Conservation (phyloP, 2,888 invertebrate genomes). For the Eupithecia subfuscata region DNA sequence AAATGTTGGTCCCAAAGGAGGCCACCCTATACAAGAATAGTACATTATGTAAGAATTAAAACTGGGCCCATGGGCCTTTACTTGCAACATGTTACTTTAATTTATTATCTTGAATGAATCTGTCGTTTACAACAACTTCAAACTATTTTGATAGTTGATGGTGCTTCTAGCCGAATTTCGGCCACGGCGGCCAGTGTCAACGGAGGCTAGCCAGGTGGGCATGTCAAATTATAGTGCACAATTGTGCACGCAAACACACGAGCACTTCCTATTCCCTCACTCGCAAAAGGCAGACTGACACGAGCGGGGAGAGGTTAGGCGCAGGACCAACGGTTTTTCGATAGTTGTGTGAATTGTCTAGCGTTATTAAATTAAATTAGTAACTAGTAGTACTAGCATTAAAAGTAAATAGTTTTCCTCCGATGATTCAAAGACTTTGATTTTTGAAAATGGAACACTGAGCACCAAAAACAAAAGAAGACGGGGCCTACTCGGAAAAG, state of each 20-base stretch:
- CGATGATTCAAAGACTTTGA: background rate
- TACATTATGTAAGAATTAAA: conserved; percentile 71
- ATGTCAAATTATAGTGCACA: too few relatives aligned
- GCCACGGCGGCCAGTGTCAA: too few relatives aligned
- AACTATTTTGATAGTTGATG: background rate
- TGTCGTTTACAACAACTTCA: background rate
- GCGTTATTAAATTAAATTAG: background rate
- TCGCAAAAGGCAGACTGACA: too few relatives aligned
- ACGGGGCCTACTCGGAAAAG: background rate
- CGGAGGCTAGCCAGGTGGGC: too few relatives aligned
- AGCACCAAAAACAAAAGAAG: background rate
- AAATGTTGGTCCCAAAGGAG: conserved; percentile 69
- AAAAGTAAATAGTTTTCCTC: background rate
- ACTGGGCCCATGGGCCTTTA: conserved; percentile 58
- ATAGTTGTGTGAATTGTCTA: too few relatives aligned
- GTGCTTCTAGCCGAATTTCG: too few relatives aligned
- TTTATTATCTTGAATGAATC: conserved; percentile 14
- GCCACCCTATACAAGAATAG: conserved; percentile 66
- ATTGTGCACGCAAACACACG: too few relatives aligned
- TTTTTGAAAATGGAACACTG: background rate
- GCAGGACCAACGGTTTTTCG: too few relatives aligned
- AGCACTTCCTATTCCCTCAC: too few relatives aligned
- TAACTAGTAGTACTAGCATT: background rate
- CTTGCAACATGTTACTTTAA: conserved; percentile 38
- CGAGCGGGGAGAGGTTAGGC: too few relatives aligned